Conservation (phyloP, 2,888 invertebrate species). For the Galerucella calmariensis region DNA sequence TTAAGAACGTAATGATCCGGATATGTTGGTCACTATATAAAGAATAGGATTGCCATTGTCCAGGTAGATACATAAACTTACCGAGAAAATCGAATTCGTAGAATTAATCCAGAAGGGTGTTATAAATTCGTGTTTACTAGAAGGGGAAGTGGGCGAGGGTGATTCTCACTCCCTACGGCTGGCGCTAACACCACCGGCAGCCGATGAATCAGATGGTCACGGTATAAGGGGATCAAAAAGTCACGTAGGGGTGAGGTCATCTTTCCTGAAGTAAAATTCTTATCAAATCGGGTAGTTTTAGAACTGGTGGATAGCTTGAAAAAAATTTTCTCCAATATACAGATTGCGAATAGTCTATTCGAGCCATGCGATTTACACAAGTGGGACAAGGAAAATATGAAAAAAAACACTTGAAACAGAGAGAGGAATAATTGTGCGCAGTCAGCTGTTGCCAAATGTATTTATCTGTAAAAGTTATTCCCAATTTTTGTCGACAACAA, state of each 20-base stretch:
- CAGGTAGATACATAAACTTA: constrained; percentile 25
- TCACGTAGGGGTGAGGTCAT: constrained; percentile 39
- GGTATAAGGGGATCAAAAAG: constrained; percentile 34
- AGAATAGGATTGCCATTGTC: constrained; percentile 26
- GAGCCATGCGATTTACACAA: too few relatives aligned
- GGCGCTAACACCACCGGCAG: constrained; percentile 14
- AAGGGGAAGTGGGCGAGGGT: constrained; percentile 24
- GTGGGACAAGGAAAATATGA: too few relatives aligned
- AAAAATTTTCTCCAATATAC: background rate
- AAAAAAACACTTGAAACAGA: too few relatives aligned
- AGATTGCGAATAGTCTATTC: too few relatives aligned
- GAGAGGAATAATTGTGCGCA: too few relatives aligned
- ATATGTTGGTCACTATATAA: constrained; percentile 20
- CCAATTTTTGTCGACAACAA: too few relatives aligned
- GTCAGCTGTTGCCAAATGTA: too few relatives aligned
- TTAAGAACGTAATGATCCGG: constrained; percentile 1
- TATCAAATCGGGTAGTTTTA: constrained; percentile 14
- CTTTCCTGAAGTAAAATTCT: constrained; percentile 28
- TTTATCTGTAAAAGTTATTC: too few relatives aligned
- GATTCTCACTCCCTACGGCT: constrained; percentile 15
- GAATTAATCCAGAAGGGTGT: constrained; percentile 33
- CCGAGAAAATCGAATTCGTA: constrained; percentile 34
- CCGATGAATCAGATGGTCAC: constrained; percentile 37
- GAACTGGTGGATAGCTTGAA: background rate
- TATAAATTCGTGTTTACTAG: constrained; percentile 36